phyloP scores from a whole-genome alignment of 2,113 vertebrate species.

The Eidolon helvum region DNA sequence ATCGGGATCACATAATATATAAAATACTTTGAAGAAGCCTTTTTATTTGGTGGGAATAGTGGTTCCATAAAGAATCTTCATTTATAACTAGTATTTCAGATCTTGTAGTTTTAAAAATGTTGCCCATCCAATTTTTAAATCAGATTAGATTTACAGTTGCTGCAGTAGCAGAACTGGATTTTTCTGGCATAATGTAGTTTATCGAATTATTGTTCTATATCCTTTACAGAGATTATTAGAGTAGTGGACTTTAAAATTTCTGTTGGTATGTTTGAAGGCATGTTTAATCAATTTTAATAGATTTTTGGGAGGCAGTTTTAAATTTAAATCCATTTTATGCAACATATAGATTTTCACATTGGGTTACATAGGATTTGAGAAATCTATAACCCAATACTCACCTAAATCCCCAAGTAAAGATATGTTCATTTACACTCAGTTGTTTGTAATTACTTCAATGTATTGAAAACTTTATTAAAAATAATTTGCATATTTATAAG shows the following conservation, averaged over 20 bases:
- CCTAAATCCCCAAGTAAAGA: not conserved
- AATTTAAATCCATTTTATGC: not conserved
- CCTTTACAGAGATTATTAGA: not conserved
- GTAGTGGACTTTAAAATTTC: not conserved
- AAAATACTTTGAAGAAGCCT: not conserved
- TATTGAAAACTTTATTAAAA: not conserved
- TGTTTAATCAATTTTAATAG: not conserved
- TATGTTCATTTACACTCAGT: not conserved
- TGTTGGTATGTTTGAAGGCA: not conserved
- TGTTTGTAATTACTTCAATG: constrained; percentile 25
- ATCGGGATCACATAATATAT: not conserved
- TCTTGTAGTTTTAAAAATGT: not conserved
- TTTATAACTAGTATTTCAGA: not conserved
- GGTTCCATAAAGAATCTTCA: not conserved
- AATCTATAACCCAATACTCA: not conserved
- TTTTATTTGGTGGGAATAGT: not conserved
- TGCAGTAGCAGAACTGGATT: not conserved
- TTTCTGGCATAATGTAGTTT: not conserved
- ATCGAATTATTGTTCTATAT: not conserved
- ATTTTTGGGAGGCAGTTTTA: not conserved
- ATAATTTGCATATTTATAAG: not conserved
- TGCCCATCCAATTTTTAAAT: not conserved
- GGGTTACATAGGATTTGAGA: constrained; percentile 20
- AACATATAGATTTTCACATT: not conserved
- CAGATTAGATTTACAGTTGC: not conserved